Evolutionary conservation across 2,797 vertebrate genomes (phyloP), one percentile per base, ranked within the genome.

Genomic region (Rhincodon typus): DNA sequence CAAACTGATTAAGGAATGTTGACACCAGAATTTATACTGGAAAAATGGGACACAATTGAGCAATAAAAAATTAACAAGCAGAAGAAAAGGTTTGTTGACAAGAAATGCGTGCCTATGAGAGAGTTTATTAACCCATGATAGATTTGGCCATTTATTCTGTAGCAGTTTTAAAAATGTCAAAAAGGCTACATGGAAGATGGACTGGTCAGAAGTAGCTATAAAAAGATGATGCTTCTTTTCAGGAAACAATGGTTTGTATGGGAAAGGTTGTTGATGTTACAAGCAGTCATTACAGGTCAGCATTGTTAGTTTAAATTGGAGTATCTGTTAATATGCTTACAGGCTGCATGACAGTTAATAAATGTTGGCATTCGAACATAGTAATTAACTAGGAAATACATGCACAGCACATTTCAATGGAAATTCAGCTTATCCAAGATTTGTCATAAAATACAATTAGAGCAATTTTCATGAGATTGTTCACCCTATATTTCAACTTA

Each of bases 271-370:
- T 30, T 66, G 57, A 57, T 62, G 53, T 62, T 91, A 21, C 15
- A 66, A 5, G 57, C 66, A 62, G 21, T 66, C 34, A 62, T 62
- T 38, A 30, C 57, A 88, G 86, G 30, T 57, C 86, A 50, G 27
- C 53, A 25, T 57, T 91, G 88, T 91, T 13, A 91, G 19, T 62
- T 91, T 91, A 66, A 91, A 91, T 66, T 91, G 88, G 88, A 91
- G 34, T n/a, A 62, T 15, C 57, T n/a, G 88, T 34, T 66, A 62
- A 66, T 34, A 66, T 91, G 53, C 12, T 15, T n/a, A n/a, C 53
- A 66, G 66, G 19, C 12, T 34, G 4, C 15, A n/a, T 88, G 88
- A 91, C 57, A 62, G 57, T n/a, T n/a, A 66, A 6, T 34, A 30
- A 86, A 46, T 27, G 38, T 57, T 62, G 34, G 7, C 17, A 62